Conservation (phyloP, 2,888 invertebrate genomes). For the Meteorus cinctellus region DNA sequence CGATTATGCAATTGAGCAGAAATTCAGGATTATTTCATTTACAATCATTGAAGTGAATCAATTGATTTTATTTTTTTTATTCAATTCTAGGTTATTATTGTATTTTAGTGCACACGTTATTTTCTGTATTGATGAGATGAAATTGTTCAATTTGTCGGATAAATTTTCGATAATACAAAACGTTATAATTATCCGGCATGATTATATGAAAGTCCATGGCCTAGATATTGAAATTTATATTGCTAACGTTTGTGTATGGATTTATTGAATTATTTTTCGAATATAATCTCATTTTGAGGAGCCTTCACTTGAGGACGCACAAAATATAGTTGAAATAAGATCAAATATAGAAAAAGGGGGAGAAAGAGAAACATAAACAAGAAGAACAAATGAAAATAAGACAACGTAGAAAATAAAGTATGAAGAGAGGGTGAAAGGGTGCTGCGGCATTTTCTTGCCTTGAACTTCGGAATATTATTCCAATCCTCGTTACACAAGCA, state of each 20-base stretch:
- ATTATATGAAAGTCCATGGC: not conserved
- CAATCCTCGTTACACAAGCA: slow-evolving; percentile 29
- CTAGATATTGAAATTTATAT: not conserved
- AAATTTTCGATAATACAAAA: not conserved
- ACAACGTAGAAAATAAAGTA: slow-evolving; percentile 24
- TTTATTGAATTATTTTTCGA: not conserved
- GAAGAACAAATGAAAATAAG: slow-evolving; percentile 35
- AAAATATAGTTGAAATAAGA: slow-evolving; percentile 25
- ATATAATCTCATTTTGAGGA: not conserved
- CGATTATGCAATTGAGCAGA: not conserved
- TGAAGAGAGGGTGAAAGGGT: slow-evolving; percentile 10
- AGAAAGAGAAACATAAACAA: slow-evolving; percentile 35
- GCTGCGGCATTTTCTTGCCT: slow-evolving; percentile 29
- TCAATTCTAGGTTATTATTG: not conserved
- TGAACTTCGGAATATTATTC: slow-evolving; percentile 43
- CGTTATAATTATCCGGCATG: not conserved
- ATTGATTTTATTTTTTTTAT: not conserved
- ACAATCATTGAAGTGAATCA: not conserved
- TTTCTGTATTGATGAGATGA: not conserved
- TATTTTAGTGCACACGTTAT: no score
- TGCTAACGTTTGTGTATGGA: not conserved
- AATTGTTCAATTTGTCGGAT: not conserved
- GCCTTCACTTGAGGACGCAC: not conserved
- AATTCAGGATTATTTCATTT: not conserved
- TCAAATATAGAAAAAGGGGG: slow-evolving; percentile 10